Percentiles rank a stretch among this genome's conserved stretches.
Conservation (phyloP, 2,113 vertebrate genomes). For the Ariopsis seemanni region DNA sequence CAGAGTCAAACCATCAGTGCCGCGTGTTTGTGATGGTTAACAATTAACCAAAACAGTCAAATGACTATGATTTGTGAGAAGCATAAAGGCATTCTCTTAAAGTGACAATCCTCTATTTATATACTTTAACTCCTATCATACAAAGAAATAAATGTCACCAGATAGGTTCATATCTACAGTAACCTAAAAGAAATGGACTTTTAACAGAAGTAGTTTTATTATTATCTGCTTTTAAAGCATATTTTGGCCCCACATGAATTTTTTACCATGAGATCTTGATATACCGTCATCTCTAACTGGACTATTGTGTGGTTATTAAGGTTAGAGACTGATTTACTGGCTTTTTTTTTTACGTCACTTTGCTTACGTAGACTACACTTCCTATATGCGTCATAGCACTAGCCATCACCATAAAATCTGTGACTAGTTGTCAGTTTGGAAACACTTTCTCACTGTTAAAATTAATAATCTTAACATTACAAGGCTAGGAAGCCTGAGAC, state of each 20-base stretch:
- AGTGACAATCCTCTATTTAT: neutral
- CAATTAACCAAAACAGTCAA: slow-evolving; percentile 8
- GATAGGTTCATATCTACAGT: neutral
- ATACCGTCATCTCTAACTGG: neutral
- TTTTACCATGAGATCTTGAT: neutral
- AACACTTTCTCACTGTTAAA: slow-evolving; percentile 15
- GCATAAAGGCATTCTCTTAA: slow-evolving; percentile 12
- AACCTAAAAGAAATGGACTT: neutral
- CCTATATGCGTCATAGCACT: slow-evolving; percentile 14
- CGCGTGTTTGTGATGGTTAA: slow-evolving; percentile 5
- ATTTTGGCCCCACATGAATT: neutral
- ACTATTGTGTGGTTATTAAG: neutral
- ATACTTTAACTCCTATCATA: neutral
- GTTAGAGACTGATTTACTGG: slow-evolving; percentile 12
- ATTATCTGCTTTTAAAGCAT: neutral
- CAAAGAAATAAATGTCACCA: neutral
- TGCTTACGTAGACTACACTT: slow-evolving; percentile 20
- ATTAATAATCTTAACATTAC: neutral
- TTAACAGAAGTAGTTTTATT: neutral
- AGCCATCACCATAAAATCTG: slow-evolving; percentile 31
- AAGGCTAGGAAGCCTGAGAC: neutral
- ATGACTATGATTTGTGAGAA: slow-evolving; percentile 5
- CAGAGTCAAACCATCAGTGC: neutral
- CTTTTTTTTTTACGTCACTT: neutral
- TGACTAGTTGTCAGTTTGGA: slow-evolving; percentile 16